Evolutionary conservation across 2,113 vertebrate genomes (phyloP).

Genomic region (Pardalotus punctatus): DNA sequence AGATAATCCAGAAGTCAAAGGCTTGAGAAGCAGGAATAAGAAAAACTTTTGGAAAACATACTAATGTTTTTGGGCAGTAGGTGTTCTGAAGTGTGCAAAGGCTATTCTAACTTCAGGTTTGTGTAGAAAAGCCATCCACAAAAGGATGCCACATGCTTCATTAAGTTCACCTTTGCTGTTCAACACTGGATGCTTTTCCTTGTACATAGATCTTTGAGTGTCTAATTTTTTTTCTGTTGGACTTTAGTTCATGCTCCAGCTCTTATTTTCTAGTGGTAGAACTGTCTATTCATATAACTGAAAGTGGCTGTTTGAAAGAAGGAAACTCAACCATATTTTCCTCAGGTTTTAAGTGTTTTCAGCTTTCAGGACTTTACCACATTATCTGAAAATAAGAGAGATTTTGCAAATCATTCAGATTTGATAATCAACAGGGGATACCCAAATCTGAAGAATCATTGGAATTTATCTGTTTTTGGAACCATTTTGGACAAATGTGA

Average conservation of each 20-base stretch:
- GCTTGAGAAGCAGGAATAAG: not conserved
- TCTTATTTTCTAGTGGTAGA: not conserved
- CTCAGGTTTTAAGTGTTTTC: not conserved
- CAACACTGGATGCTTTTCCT: not conserved
- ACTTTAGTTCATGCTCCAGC: not conserved
- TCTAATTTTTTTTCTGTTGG: not conserved
- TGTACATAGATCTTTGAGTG: not conserved
- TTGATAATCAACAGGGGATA: not conserved
- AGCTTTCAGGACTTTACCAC: not conserved
- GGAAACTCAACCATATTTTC: not conserved
- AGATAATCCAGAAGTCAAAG: not conserved
- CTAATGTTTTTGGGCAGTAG: rapidly evolving
- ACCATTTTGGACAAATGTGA: not conserved
- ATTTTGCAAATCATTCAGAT: not conserved
- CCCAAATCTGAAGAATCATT: not conserved
- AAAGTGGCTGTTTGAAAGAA: not conserved
- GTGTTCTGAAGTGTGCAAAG: not conserved
- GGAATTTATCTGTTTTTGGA: not conserved
- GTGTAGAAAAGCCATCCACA: not conserved
- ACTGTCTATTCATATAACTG: not conserved
- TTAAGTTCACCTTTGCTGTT: not conserved
- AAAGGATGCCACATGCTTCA: not conserved
- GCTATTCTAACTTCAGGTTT: not conserved
- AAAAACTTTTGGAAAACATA: not conserved
- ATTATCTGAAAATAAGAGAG: not conserved